Evolutionary conservation across 1,140 invertebrate species (phyloP).

Genomic region (Portunus trituberculatus): DNA sequence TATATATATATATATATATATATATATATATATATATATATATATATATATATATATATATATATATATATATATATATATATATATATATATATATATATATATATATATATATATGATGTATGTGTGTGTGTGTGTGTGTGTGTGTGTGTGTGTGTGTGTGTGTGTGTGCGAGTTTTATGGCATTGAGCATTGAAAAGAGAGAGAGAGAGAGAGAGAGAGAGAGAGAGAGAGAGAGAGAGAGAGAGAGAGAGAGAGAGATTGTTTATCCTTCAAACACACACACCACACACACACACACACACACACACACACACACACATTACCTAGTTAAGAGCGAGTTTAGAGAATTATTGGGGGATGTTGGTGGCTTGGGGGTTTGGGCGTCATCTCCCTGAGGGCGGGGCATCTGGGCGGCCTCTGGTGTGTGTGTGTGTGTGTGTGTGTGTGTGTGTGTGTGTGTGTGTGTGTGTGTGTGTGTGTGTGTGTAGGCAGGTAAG

Average conservation of each 20-base stretch:
- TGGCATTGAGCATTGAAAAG: not conserved
- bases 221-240: slow-evolving; percentile 21
- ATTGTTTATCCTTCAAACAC: not conserved
- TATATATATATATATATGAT: slow-evolving; percentile 44
- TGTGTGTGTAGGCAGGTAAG: slow-evolving; percentile 29
- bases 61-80: slow-evolving; percentile 16
- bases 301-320: slow-evolving; percentile 41
- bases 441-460: slow-evolving; percentile 38
- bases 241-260: slow-evolving; percentile 8
- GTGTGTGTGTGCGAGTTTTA: not conserved
- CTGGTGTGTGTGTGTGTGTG: no score
- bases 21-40: slow-evolving; percentile 26
- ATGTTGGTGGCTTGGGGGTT: not conserved
- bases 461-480: slow-evolving; percentile 49
- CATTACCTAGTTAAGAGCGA: not conserved
- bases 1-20: slow-evolving; percentile 4
- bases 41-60: slow-evolving; percentile 26
- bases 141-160: not conserved
- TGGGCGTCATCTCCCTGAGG: not conserved
- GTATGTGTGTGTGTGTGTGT: no score
- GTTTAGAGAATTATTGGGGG: not conserved
- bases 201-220: slow-evolving; percentile 29
- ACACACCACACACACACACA: slow-evolving; percentile 44
- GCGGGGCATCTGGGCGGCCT: not conserved
- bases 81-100: slow-evolving; percentile 46